Base-by-base conservation (phyloP, 2,113 vertebrate genomes). In the Mola mola region DNA sequence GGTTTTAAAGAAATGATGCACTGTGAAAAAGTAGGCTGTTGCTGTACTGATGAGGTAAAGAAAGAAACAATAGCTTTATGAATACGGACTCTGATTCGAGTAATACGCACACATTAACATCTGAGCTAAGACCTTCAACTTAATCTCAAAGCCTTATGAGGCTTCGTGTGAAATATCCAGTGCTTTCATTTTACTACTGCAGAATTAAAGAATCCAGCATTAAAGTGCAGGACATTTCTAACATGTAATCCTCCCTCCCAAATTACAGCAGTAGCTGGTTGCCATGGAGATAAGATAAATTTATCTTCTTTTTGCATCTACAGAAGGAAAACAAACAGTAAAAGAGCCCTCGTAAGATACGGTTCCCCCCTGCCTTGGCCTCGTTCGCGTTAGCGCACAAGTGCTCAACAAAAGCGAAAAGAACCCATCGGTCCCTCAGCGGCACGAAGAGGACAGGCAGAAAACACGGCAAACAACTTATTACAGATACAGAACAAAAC, bases 401-500 rank as follows among this genome's bases (percentile, higher is more conserved):
- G 75, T 68, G 37, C 59, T 78, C 43, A 44, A 67, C 57, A 72
- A 72, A 81, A 33, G 62, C 56, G 24, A 15, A 62, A 63, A 66
- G 57, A 78, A 73, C 66, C 58, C 48, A 59, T 57, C 63, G 60
- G 56, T 71, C 74, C 57, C 26, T 40, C 40, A 26, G 13, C 66
- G 13, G 10, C 55, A 40, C 22, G 77, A 53, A 49, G 63, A 55
- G 46, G 29, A 74, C 48, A 28, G 42, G 59, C 63, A 64, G 57
- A 78, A 70, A 75, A 63, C 31, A 70, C 24, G 44, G 67, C 63
- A 80, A 70, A 81, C 72, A 76, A 74, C 79, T 77, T 74, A 52
- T 70, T 42, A 24, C 38, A 75, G 70, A 80, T 67, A 76, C 78
- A 78, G 80, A 87, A 83, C 72, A 81, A 81, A 82, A 80, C 78